Percentiles rank a stretch among this genome's conserved stretches.
phyloP scores from a whole-genome alignment of 2,797 vertebrate species.

The Poecilia picta region DNA sequence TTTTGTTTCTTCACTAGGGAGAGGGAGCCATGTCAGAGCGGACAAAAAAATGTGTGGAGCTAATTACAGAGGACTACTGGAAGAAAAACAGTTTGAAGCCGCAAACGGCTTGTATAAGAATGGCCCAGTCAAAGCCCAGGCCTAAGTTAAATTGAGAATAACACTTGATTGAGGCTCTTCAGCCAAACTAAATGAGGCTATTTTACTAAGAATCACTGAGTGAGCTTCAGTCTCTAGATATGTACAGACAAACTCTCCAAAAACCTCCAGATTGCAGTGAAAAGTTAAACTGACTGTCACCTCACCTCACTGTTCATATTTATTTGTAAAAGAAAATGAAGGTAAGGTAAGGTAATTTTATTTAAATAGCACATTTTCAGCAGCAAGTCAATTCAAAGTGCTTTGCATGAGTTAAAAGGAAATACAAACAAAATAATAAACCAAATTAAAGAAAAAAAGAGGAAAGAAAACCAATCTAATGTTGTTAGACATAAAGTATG shows the following conservation, averaged over 20 bases:
- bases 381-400: too few species aligned
- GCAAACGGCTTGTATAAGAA: not conserved
- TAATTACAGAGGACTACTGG: not conserved
- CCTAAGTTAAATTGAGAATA: not conserved
- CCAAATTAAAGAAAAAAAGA: too few species aligned
- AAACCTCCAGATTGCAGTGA: not conserved
- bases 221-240: not conserved
- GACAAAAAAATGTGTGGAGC: not conserved
- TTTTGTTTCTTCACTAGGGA: not conserved
- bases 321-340: not conserved
- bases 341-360: too few species aligned
- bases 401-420: too few species aligned
- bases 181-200: not conserved
- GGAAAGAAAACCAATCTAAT: too few species aligned
- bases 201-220: not conserved
- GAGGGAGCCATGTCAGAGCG: not conserved
- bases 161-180: not conserved
- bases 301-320: too few species aligned
- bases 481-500: too few species aligned
- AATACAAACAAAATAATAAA: too few species aligned
- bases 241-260: not conserved
- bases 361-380: too few species aligned
- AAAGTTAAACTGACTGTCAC: not conserved
- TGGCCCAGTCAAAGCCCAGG: not conserved
- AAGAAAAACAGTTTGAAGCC: not conserved